Conservation (phyloP, 1,140 invertebrate genomes). For the Coptotermes formosanus region DNA sequence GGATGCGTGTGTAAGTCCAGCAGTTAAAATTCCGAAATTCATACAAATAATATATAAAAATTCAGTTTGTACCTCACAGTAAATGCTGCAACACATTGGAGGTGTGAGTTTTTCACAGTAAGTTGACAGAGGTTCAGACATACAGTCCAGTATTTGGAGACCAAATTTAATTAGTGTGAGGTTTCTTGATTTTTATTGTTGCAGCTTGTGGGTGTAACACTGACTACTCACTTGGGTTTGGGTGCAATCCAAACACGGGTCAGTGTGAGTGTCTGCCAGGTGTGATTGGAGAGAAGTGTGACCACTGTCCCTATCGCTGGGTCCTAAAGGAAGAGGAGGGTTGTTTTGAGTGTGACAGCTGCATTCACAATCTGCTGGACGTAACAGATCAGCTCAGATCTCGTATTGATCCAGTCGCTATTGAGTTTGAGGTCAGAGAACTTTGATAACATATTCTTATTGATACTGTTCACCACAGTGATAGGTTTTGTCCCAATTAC, state of each 20-base stretch:
- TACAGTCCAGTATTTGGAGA: too few relatives aligned
- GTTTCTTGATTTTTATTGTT: constrained; percentile 28
- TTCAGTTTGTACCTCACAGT: too few relatives aligned
- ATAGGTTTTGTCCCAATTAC: too few relatives aligned
- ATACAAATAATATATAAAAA: too few relatives aligned
- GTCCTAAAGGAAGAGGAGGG: constrained; percentile 68
- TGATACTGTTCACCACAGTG: too few relatives aligned
- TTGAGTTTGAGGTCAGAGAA: constrained; percentile 65
- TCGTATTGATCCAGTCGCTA: constrained; percentile 62
- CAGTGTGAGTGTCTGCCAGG: constrained; percentile 94
- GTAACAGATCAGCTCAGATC: constrained; percentile 73
- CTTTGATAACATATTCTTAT: neutral
- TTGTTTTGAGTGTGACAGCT: constrained; percentile 83
- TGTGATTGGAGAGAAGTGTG: constrained; percentile 93
- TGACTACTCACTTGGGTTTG: constrained; percentile 83
- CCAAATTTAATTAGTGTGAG: too few relatives aligned
- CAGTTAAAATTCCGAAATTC: neutral
- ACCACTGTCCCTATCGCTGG: constrained; percentile 87
- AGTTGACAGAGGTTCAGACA: too few relatives aligned
- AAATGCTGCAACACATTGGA: too few relatives aligned
- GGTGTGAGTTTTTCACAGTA: too few relatives aligned
- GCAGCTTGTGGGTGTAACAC: constrained; percentile 81
- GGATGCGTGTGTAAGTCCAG: constrained; percentile 81
- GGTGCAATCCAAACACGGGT: constrained; percentile 84
- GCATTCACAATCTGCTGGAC: constrained; percentile 83